Base-by-base conservation (phyloP, 2,113 vertebrate genomes). In the Paedocypris sp. region DNA sequence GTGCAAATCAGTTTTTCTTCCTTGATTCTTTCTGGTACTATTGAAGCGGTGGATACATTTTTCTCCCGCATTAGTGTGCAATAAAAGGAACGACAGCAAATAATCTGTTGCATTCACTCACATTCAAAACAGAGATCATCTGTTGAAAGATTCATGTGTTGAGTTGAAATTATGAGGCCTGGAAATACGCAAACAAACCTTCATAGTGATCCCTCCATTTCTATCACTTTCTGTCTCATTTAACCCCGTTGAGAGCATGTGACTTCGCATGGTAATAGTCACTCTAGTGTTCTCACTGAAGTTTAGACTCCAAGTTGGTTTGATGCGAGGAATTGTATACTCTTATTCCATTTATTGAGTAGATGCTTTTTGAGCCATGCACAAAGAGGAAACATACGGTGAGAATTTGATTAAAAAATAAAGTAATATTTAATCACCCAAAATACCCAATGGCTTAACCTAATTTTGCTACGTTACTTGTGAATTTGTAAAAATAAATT, bases 111-210 rank as follows among this genome's bases (percentile, higher is more conserved):
- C 13, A 43, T 50, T 66, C 46, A 31, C 59, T 59, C 23, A 51
- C 62, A 70, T 57, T 31, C 48, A 57, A 49, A 66, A 49, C 22
- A 36, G 45, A 33, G 18, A 51, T 28, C 56, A 66, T 42, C 47
- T 62, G 64, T 66, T 52, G 68, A 66, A 66, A 61, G 50, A 70
- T 62, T 70, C 47, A 63, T 61, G 60, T 60, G 56, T 69, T 69
- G 45, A 38, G 50, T 29, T 51, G 20, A n/a, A 49, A 28, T 33
- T 38, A 48, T 52, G 52, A 52, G 39, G 47, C 36, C 33, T 42
- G 18, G 58, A 49, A 53, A 64, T 23, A 65, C 43, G 15, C 12
- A 50, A 33, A 22, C 48, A 42, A 52, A 25, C 26, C 60, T 42
- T 38, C 12, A 23, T 16, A 32, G 48, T 32, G 50, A 52, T 48